Evolutionary conservation across 2,888 invertebrate genomes (phyloP).

Genomic region (Lithophane socia): DNA sequence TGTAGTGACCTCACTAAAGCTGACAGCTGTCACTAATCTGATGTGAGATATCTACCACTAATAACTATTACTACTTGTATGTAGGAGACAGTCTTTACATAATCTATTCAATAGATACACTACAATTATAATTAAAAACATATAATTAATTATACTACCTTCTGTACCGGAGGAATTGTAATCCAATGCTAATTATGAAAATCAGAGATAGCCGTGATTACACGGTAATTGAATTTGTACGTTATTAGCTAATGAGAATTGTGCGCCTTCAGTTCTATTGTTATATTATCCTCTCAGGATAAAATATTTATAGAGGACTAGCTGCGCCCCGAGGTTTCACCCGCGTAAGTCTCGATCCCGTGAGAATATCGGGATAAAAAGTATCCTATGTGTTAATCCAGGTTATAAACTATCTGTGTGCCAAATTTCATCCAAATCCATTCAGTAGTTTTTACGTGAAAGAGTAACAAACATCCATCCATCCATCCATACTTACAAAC

Average conservation of each 20-base stretch:
- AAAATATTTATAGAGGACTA: background rate
- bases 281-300: background rate
- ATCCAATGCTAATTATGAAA: background rate
- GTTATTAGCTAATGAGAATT: conserved; percentile 10
- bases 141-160: background rate
- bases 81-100: background rate
- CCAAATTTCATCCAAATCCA: no score
- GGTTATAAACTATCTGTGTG: no score
- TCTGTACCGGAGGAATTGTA: background rate
- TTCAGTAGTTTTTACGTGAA: no score
- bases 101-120: background rate
- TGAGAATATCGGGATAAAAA: no score
- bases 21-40: no score
- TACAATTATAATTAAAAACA: background rate
- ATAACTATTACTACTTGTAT: background rate
- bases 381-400: no score
- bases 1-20: no score
- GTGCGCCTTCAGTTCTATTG: background rate
- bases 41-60: background rate
- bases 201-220: background rate
- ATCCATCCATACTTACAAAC: no score
- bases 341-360: no score
- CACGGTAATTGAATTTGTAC: background rate
- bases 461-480: no score
- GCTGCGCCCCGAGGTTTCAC: no score